Evolutionary conservation across 2,888 invertebrate species (phyloP).

Genomic region (Diplazon laetatorius): DNA sequence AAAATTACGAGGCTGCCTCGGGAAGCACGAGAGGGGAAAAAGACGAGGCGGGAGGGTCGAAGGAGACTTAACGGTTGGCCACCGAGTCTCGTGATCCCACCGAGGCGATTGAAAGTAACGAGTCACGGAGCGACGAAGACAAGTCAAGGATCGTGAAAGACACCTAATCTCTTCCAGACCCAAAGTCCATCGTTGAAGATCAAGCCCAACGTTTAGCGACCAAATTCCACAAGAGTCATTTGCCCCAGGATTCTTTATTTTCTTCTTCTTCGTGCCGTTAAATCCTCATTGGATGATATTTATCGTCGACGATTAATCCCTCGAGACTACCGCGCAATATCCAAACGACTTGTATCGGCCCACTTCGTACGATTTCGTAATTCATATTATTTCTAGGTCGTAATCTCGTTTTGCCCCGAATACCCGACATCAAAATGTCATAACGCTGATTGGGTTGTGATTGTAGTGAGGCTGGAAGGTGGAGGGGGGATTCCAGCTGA

Average conservation of each 20-base stretch:
- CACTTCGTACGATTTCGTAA: constrained; percentile 26
- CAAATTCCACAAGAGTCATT: constrained; percentile 34
- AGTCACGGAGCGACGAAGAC: constrained; percentile 72
- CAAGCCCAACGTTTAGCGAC: constrained; percentile 23
- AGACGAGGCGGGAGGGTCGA: background rate
- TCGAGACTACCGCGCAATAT: constrained; percentile 16
- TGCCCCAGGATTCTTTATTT: constrained; percentile 35
- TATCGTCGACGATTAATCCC: constrained; percentile 45
- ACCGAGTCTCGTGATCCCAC: constrained; percentile 54
- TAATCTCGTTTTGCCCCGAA: background rate
- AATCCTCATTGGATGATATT: too few relatives aligned
- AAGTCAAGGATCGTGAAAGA: constrained; percentile 67
- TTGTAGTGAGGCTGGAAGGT: too few relatives aligned
- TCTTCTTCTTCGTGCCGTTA: too few relatives aligned
- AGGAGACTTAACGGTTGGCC: background rate
- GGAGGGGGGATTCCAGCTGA: constrained; percentile 48
- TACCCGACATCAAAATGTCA: constrained; percentile 58
- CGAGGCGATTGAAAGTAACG: constrained; percentile 81
- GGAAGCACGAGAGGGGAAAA: too few relatives aligned
- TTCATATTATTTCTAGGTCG: constrained; percentile 47
- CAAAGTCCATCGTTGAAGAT: constrained; percentile 45
- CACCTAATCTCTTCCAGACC: constrained; percentile 35
- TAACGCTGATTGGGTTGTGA: constrained; percentile 60
- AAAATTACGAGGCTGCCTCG: constrained; percentile 73
- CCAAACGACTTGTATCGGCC: constrained; percentile 26